Evolutionary conservation across 2,797 vertebrate species (phyloP), one percentile per base, ranked within the genome.

Genomic region (Mormyrops boulengeri): DNA sequence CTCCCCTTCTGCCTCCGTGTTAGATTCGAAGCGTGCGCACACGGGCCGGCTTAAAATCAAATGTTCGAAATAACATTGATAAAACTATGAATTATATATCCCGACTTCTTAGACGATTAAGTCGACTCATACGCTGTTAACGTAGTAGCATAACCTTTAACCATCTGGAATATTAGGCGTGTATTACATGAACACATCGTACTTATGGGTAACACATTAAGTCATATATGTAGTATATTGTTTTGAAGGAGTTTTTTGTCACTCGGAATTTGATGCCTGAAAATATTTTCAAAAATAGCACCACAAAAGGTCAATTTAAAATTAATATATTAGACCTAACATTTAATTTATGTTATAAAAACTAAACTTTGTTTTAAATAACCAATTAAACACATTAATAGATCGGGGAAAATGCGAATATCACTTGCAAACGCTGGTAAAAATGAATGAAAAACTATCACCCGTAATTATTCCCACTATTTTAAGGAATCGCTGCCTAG

Each of bases 1-100:
- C 93, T 60, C 93, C 92, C 85, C 60, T 38, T 17, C 26, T 47
- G 49, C 26, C 49, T n/a, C 11, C 17, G 53, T 41, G 26, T 50
- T 30, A 17, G 49, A 52, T 11, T 52, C 22, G 3, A 52, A 85
- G 77, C 77, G 41, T 47, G 41, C 69, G 69, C 69, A 41, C 69
- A 82, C 5, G 41, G 17, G 77, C 7, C 19, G 41, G 77, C 19
- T 82, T 82, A 47, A 82, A 1, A 6, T 66, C 34, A 41, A 77
- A 41, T 77, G 34, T 47, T 82, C 44, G 41, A 82, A 82, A 47
- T n/a, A 80, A 9, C 73, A 80, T 80, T 80, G 38, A 44, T 47
- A 44, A 80, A 80, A 44, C 73, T 80, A 44, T 82, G 38, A 82
- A 82, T 47, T 44, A 47, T 82, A 82, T 82, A 9, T 47, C 47